Conservation (phyloP, 2,113 vertebrate genomes). For the Chloroceryle aenea region DNA sequence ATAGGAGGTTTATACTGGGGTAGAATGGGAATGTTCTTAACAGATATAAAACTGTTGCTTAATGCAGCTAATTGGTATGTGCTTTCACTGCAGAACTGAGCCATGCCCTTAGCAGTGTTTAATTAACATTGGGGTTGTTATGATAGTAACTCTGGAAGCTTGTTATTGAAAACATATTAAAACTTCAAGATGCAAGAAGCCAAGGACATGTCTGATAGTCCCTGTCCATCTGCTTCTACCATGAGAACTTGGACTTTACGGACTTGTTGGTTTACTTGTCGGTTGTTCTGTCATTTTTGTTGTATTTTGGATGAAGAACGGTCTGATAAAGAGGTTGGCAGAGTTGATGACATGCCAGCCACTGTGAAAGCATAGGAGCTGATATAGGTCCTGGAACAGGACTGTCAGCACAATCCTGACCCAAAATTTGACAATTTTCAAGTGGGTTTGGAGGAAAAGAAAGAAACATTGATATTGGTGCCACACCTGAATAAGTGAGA, state of each 20-base stretch:
- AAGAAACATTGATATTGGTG: background rate
- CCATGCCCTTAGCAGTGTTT: background rate
- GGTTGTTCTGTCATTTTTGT: background rate
- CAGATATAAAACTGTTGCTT: background rate
- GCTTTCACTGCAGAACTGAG: background rate
- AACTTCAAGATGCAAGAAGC: background rate
- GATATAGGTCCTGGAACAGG: background rate
- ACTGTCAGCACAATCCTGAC: background rate
- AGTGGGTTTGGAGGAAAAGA: background rate
- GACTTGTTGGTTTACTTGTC: background rate
- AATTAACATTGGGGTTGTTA: background rate
- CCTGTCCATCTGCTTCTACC: background rate
- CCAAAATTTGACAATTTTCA: background rate
- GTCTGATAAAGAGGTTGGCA: background rate
- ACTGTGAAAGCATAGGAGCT: background rate
- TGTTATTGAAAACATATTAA: background rate
- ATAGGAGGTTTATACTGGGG: rapidly evolving
- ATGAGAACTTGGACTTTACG: background rate
- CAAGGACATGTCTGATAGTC: background rate
- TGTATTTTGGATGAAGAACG: background rate
- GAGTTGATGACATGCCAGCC: background rate
- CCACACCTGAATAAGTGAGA: background rate
- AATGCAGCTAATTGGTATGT: background rate
- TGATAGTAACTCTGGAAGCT: background rate
- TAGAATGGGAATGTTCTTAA: background rate